These are phyloP conservation scores for Astreopora myriophthalma DNA, from an alignment of 64 coral and sea anemone genomes.

Conservation along the genomic window DNA sequence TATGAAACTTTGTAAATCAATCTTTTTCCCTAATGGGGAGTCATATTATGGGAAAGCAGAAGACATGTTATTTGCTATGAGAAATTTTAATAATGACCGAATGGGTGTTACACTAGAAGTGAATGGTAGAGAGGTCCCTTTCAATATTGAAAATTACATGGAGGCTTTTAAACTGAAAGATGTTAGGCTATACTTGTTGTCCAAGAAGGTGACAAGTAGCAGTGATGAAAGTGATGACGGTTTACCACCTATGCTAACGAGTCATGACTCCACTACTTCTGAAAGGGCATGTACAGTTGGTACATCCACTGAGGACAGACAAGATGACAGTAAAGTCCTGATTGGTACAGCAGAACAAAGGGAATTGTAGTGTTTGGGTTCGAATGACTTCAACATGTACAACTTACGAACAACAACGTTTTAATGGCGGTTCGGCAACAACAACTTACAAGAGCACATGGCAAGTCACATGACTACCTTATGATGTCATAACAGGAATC, in stretches of 20 bases:
- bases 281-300: conserved; percentile 33
- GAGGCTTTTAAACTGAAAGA: conserved; percentile 70
- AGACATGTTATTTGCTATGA: conserved; percentile 56
- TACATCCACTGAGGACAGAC: conserved; percentile 27
- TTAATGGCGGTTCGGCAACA: too few species aligned
- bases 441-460: too few species aligned
- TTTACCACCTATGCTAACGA: conserved; percentile 31
- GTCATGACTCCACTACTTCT: conserved; percentile 34
- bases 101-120: conserved; percentile 67
- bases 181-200: conserved; percentile 68
- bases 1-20: conserved; percentile 63
- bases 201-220: conserved; percentile 57
- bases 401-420: too few species aligned
- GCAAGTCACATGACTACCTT: too few species aligned
- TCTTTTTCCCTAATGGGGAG: conserved; percentile 67
- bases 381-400: too few species aligned
- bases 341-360: conserved; percentile 78
- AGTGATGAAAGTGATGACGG: conserved; percentile 60
- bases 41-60: conserved; percentile 66
- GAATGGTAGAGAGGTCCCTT: conserved; percentile 54
- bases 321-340: conserved; percentile 40
- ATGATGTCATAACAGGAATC: too few species aligned
- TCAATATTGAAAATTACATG: conserved; percentile 77
- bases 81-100: conserved; percentile 71
- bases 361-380: too few species aligned